phyloP scores from a whole-genome alignment of 2,113 vertebrate genomes.

The Gyps fulvus region DNA sequence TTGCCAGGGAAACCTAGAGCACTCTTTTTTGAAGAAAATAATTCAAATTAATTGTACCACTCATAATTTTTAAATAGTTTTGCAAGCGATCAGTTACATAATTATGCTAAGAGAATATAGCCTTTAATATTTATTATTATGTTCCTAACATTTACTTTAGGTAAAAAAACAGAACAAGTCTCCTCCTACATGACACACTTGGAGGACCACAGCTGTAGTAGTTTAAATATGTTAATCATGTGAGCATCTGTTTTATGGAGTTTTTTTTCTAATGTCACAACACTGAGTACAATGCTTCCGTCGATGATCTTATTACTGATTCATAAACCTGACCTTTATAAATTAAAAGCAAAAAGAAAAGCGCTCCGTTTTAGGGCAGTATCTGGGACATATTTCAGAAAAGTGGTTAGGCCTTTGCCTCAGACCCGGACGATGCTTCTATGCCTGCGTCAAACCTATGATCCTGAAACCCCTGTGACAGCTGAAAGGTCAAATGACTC shows the following conservation, averaged over 20 bases:
- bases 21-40: background rate
- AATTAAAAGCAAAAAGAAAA: background rate
- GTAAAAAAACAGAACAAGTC: background rate
- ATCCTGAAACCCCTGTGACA: background rate
- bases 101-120: background rate
- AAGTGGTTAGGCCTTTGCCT: background rate
- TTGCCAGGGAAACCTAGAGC: slow-evolving; percentile 1
- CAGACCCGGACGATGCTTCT: background rate
- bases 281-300: background rate
- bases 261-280: background rate
- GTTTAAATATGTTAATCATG: background rate
- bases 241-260: background rate
- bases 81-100: background rate
- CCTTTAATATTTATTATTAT: background rate
- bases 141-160: background rate
- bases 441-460: background rate
- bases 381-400: background rate
- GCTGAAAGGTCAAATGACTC: background rate
- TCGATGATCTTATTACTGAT: background rate
- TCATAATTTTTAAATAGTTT: background rate
- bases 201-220: background rate
- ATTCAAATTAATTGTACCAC: background rate
- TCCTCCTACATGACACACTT: background rate
- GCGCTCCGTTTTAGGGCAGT: background rate
- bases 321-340: slow-evolving; percentile 17